Evolutionary conservation across 1,140 invertebrate species (phyloP), one percentile per base, ranked within the genome.

Genomic region (Globodera rostochiensis): DNA sequence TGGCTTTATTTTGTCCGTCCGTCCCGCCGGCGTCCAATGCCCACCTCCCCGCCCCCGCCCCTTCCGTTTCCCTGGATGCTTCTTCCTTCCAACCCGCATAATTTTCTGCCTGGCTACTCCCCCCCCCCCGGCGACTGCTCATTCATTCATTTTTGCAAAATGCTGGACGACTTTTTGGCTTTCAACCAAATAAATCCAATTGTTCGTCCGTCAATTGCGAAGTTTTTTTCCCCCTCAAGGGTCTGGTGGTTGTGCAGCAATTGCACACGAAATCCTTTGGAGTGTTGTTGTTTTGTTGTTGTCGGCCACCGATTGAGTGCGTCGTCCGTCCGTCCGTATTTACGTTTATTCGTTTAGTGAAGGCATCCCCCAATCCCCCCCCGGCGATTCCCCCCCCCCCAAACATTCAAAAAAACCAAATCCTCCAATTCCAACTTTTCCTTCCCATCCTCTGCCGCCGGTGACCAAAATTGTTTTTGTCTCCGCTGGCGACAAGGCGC

Each of bases 401-500:
- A 36, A 36, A 36, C 25, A 36, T 36, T 36, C 25, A 36, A 36
- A 36, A 36, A 36, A 36, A 36, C 25, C 25, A 36, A 36, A 36
- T 36, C 25, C 25, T 36, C 25, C 25, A 36, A 36, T 36, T 36
- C 25, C 25, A 13, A 60, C 9, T 15, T 60, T 60, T 19, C 57
- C 57, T 60, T 60, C 57, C 25, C 25, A 36, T 36, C 25, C 25
- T 36, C 25, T 36, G 25, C 25, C 57, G 19, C 19, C 57, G 57
- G 57, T 71, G 69, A 47, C 25, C 25, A 71, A 47, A 47, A 71
- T 15, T 71, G 69, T 71, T 71, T 71, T 71, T 71, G 69, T 71
- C 69, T 71, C 69, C 69, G n/a, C 21, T 71, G 25, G 69, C 69
- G 69, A 71, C 69, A 71, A 71, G 69, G 69, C 69, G 69, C 69